Base-by-base conservation (phyloP, 2,113 vertebrate genomes). In the Carassius auratus region DNA sequence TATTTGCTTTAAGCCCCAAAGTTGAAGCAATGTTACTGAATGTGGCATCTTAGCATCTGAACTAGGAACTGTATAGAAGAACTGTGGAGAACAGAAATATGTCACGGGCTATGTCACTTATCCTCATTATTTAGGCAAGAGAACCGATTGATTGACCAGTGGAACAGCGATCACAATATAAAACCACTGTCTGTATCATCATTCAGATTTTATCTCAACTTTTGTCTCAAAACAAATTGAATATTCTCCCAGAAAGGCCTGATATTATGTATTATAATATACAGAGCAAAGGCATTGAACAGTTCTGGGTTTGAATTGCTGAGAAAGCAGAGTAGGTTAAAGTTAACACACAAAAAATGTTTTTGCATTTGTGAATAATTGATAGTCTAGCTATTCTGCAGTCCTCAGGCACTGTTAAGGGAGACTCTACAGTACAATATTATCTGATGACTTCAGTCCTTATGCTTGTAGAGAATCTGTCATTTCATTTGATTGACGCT, bases 401-500 rank as follows among this genome's bases (percentile, higher is more conserved):
- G 55, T 55, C 30, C 15, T 33, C 8, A 57, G 48, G 26, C 23
- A 76, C 8, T 19, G 75, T 55, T 19, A 21, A 42, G 17, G 8
- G 15, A 71, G 33, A 38, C 75, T 76, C 75, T 19, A 10, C 50
- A 38, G 36, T 38, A 4, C 38, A 76, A 52, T 36, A 55, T 76
- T 33, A 76, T 55, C 50, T 55, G 50, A 73, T 19, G 36, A 73
- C 69, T 76, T 76, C 8, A 76, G 26, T 21, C 69, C 26, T n/a
- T 19, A 61, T 0, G 33, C 55, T 61, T 78, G 61, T 38, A n/a
- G 5, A 78, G 52, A 61, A 59, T 61, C 17, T 8, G 55, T 57
- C 23, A 73, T n/a, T 69, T 69, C 36, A 1, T 69, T 36, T 73
- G 69, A 78, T 38, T 78, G 12, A 61, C 5, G 0, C 12, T 61